These are phyloP conservation scores for Hedychridium roseum DNA, from an alignment of 2,888 invertebrate species.

Conservation along the genomic window DNA sequence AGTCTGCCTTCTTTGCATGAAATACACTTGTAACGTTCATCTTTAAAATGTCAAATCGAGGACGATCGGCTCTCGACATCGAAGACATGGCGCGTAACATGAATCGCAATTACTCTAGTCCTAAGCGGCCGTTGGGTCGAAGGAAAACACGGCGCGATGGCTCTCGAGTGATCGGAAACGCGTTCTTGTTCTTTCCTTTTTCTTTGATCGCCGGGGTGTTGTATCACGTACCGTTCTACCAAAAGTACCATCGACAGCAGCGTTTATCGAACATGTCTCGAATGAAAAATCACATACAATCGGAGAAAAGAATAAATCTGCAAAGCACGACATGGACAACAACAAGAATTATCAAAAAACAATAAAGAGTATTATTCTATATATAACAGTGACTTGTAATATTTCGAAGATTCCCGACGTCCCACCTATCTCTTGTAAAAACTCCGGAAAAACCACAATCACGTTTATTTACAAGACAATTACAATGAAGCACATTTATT, in stretches of 20 bases:
- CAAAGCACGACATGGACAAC: constrained; percentile 59
- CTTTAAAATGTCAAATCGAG: too few species aligned
- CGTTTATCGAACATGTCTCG: too few species aligned
- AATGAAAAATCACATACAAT: constrained; percentile 10
- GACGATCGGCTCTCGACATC: constrained; percentile 7
- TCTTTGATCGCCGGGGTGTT: constrained; percentile 36
- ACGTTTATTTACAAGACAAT: background rate
- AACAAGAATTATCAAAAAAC: constrained; percentile 61
- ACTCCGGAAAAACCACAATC: background rate
- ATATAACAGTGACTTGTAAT: constrained; percentile 49
- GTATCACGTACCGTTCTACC: constrained; percentile 52
- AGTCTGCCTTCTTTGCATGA: too few species aligned
- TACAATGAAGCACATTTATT: background rate
- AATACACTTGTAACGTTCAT: too few species aligned
- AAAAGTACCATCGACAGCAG: constrained; percentile 46
- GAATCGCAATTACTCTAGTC: constrained; percentile 57
- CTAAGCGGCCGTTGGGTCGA: constrained; percentile 48
- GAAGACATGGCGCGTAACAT: constrained; percentile 15
- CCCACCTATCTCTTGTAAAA: background rate
- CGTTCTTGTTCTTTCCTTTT: constrained; percentile 39
- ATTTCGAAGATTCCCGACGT: background rate
- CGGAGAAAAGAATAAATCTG: constrained; percentile 34
- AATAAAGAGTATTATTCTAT: constrained; percentile 65
- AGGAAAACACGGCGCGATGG: constrained; percentile 23
- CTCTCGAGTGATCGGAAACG: constrained; percentile 46